Evolutionary conservation across 2,113 vertebrate genomes (phyloP).

Genomic region (pig (Sus scrofa)): DNA sequence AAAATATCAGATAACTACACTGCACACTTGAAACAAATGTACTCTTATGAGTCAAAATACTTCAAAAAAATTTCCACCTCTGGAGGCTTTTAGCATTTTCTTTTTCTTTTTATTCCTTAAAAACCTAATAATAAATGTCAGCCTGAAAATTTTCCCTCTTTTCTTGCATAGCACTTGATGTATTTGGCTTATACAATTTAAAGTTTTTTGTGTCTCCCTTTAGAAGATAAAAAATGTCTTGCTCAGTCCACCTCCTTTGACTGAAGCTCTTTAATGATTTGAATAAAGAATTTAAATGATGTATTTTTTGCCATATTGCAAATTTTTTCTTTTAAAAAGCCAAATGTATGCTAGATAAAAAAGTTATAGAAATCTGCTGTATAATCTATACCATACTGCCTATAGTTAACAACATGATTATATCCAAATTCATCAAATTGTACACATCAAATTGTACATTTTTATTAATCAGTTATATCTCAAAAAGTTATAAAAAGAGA

Average conservation of each 20-base stretch:
- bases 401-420: background rate
- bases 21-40: too few species aligned
- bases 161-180: background rate
- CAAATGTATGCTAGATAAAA: background rate
- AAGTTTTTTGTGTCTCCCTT: background rate
- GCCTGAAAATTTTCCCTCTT: background rate
- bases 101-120: background rate
- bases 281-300: background rate
- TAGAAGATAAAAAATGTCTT: background rate
- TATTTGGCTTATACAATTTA: background rate
- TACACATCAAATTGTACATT: background rate
- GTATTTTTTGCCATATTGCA: background rate
- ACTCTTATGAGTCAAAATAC: too few species aligned
- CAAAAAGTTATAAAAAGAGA: background rate
- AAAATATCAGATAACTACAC: too few species aligned
- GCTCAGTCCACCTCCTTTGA: background rate
- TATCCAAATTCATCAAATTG: background rate
- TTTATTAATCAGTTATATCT: background rate
- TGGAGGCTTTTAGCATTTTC: background rate
- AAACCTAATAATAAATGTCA: background rate
- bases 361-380: background rate
- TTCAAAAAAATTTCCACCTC: background rate
- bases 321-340: background rate
- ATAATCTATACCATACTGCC: background rate
- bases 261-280: background rate